Evolutionary conservation across 2,797 vertebrate species (phyloP), one percentile per base, ranked within the genome.

Genomic region (Falco naumanni): DNA sequence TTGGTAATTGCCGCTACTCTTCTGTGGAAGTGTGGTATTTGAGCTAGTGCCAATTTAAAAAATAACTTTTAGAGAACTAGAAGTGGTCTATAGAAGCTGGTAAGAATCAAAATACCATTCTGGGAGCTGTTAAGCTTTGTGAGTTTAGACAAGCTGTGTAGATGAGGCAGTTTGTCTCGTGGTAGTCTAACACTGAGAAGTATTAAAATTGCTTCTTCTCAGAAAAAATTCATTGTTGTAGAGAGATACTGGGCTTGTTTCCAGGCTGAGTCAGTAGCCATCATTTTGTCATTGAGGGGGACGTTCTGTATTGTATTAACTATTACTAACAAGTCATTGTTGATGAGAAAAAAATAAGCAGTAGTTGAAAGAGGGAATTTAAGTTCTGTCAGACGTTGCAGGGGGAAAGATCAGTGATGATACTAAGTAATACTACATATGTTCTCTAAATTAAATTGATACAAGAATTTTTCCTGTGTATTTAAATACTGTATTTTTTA

Each of bases 251-350:
- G 51, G 53, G 37, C 79, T 81, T 83, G 64, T 91, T 90, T 90
- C 48, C 61, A 88, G 75, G 24, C 85, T 95, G 93, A 90, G 85
- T 95, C 79, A 85, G 41, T 64, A 63, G 61, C 72, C 91, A 85
- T 94, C 71, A 37, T 89, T 95, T 88, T 92, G 64, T 89, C 87
- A 43, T 57, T 89, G 83, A 84, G 34, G 15, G 10, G 8, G 15
- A 31, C 71, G 50, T 78, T 86, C 72, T 88, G 28, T 74, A 20
- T 80, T 83, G 51, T 56, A 19, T 76, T 83, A 66, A 12, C 53
- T 92, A 64, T 87, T 94, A 48, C 43, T 87, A 45, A 59, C 24
- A 90, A 75, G 54, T 71, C 57, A 74, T 88, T 87, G 85, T 77
- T 91, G 57, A 63, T 50, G 33, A 50, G 50, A 26, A 78, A 81